A percentile compares a stretch with the other conserved stretches of the same genome.
Conservation (phyloP, 2,888 invertebrate species). For the Gastracanthus pulcherrimus region DNA sequence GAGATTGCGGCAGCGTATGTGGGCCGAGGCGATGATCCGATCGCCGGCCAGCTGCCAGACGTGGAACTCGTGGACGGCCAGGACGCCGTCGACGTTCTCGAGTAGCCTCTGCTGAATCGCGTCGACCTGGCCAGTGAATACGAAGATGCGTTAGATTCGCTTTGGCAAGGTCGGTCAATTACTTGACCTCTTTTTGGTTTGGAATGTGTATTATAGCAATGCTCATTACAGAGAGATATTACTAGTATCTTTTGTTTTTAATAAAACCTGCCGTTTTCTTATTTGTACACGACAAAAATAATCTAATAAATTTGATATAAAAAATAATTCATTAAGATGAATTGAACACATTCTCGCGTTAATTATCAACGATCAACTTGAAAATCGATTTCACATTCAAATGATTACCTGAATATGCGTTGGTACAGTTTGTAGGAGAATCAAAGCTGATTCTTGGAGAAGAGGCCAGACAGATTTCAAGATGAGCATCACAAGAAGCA, state of each 20-base stretch:
- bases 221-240: too few species aligned
- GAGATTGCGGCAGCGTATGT: conserved; percentile 95
- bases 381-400: conserved; percentile 20
- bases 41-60: conserved; percentile 99
- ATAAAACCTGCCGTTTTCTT: too few species aligned
- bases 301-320: too few species aligned
- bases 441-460: conserved; percentile 94
- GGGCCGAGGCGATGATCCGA: conserved; percentile 97
- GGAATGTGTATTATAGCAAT: too few species aligned
- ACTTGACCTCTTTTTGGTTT: too few species aligned
- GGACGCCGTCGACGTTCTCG: conserved; percentile 94
- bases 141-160: too few species aligned
- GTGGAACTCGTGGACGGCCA: conserved; percentile 98
- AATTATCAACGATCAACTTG: too few species aligned
- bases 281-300: too few species aligned
- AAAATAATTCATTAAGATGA: too few species aligned
- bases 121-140: conserved; percentile 83
- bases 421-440: conserved; percentile 98
- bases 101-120: conserved; percentile 92
- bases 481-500: conserved; percentile 92
- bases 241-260: too few species aligned
- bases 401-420: conserved; percentile 90
- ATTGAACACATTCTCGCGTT: too few species aligned
- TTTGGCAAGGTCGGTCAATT: too few species aligned
- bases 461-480: conserved; percentile 94